phyloP scores from a whole-genome alignment of 2,113 vertebrate species.

The Mungos mungo region DNA sequence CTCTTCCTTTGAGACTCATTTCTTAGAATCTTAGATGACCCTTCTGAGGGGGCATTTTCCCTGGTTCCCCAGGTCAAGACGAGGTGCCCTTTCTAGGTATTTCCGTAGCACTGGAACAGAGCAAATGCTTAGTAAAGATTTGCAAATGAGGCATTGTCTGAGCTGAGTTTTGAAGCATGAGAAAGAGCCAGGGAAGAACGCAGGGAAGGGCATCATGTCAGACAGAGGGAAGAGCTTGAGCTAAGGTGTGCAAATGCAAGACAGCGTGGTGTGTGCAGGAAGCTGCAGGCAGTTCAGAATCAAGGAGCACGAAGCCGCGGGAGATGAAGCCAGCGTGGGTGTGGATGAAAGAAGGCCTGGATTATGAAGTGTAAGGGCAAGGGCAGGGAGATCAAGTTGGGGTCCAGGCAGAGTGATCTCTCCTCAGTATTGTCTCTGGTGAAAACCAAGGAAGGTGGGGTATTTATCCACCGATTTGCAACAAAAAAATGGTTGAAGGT shows the following conservation, averaged over 20 bases:
- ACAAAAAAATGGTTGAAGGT: not conserved
- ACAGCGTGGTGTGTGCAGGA: fast-evolving
- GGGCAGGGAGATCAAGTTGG: not conserved
- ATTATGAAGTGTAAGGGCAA: fast-evolving
- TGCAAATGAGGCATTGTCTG: not conserved
- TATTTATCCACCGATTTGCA: not conserved
- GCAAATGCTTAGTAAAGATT: not conserved
- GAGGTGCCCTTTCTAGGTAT: not conserved
- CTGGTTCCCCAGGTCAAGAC: not conserved
- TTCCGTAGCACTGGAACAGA: not conserved
- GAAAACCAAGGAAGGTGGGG: not conserved
- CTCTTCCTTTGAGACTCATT: not conserved
- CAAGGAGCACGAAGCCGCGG: not conserved
- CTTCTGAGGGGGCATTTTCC: not conserved
- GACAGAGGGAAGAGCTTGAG: not conserved
- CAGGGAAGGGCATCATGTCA: not conserved
- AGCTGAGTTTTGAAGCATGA: not conserved
- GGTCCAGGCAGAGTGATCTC: not conserved
- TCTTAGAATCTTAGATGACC: not conserved
- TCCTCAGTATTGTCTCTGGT: not conserved
- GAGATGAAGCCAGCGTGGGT: not conserved
- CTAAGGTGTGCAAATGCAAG: not conserved
- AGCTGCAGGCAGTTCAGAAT: not conserved
- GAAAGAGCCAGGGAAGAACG: not conserved
- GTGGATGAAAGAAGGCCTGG: not conserved